A percentile compares a stretch with the other conserved stretches of the same genome.
phyloP scores from a whole-genome alignment of 2,113 vertebrate species.

The Delphinapterus leucas region DNA sequence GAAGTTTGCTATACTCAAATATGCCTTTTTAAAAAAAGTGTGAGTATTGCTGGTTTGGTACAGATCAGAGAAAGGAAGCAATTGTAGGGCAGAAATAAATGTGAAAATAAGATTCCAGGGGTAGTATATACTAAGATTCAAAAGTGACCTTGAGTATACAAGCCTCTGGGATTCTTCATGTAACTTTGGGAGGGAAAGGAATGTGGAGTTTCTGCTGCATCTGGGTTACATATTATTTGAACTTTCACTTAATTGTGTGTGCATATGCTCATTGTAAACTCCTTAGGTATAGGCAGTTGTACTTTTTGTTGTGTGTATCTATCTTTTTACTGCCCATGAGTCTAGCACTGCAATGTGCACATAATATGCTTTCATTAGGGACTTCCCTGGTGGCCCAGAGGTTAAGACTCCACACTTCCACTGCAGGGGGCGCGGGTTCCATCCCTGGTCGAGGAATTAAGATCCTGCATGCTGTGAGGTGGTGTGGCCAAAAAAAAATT shows the following conservation, averaged over 20 bases:
- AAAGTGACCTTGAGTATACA: background rate
- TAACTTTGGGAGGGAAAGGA: background rate
- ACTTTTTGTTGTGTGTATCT: background rate
- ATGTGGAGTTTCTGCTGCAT: background rate
- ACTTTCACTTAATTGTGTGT: background rate
- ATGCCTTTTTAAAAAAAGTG: background rate
- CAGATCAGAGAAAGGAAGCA: background rate
- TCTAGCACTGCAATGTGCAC: background rate
- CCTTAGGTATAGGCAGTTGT: background rate
- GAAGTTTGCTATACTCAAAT: background rate
- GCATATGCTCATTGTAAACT: background rate
- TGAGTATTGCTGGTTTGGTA: background rate
- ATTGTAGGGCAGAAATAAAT: background rate
- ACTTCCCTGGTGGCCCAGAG: background rate
- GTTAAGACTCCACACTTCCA: background rate
- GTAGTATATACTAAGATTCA: background rate
- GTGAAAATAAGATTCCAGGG: background rate
- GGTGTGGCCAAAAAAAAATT: background rate
- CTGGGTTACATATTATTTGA: conserved; percentile 19
- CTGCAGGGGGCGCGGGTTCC: background rate
- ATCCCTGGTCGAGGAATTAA: background rate
- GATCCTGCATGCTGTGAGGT: background rate
- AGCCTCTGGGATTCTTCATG: background rate
- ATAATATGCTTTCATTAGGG: background rate
- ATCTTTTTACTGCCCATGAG: background rate